Conservation (phyloP, 2,888 invertebrate species). For the Corbicula japonica region DNA sequence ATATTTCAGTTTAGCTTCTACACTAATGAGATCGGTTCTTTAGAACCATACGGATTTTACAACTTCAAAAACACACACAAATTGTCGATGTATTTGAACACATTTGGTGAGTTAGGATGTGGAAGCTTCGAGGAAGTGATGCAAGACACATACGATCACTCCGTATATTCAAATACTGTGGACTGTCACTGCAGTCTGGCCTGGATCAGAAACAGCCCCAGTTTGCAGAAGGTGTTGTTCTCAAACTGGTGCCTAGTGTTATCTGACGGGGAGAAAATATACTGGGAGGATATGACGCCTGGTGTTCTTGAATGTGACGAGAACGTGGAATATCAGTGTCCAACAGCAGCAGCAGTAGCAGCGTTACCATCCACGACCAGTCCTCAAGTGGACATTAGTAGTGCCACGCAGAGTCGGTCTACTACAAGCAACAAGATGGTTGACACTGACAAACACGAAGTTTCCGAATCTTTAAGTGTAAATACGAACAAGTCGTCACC, state of each 20-base stretch:
- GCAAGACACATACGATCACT: neutral
- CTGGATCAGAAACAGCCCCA: slow-evolving; percentile 2
- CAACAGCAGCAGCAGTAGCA: too few relatives aligned
- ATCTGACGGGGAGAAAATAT: neutral
- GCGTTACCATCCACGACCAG: too few relatives aligned
- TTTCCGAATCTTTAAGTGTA: too few relatives aligned
- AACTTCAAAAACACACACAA: slow-evolving; percentile 7
- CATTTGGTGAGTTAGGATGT: slow-evolving; percentile 23
- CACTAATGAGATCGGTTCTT: slow-evolving; percentile 1
- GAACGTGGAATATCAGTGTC: too few relatives aligned
- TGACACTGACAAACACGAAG: too few relatives aligned
- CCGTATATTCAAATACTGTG: slow-evolving; percentile 25
- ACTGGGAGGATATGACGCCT: slow-evolving; percentile 3
- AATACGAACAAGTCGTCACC: too few relatives aligned
- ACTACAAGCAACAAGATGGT: too few relatives aligned
- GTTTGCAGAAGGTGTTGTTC: slow-evolving; percentile 5
- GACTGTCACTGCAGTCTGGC: slow-evolving; percentile 26
- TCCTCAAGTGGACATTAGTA: too few relatives aligned
- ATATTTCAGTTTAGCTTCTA: slow-evolving; percentile 27
- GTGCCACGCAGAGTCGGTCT: too few relatives aligned
- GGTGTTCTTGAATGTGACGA: neutral
- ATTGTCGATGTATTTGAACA: slow-evolving; percentile 18
- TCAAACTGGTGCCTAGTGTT: slow-evolving; percentile 36
- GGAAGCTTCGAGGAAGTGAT: slow-evolving; percentile 25
- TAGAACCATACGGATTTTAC: slow-evolving; percentile 15